Base-by-base conservation (phyloP, 2,888 invertebrate genomes). In the Monoplex corrugatus region DNA sequence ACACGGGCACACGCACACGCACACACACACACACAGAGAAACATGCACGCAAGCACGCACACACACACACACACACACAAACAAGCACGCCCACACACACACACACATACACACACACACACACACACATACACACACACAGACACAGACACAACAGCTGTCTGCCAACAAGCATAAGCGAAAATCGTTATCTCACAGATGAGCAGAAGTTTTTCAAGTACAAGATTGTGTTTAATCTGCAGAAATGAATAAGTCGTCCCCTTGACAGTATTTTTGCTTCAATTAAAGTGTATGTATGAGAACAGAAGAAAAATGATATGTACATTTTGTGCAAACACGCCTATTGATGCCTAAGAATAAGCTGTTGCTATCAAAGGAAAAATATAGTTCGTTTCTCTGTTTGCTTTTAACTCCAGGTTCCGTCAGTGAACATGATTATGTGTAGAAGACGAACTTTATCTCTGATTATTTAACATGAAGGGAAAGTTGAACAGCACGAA, bases 31-130 rank as follows among this genome's bases (percentile, higher is more conserved):
- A 23, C 68, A 68, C 68, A 68, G 28, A 68, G 28, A 19, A 3
- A n/a, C 83, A 44, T 45, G 28, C 83, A 44, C 83, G 28, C 44
- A 44, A 43, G 28, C 83, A 44, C 83, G 44, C 44, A 44, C 45
- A 83, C 83, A 44, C 83, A 83, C 83, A 44, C 83, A 83, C 44
- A 40, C 83, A 83, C 83, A 44, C 83, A 83, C 83, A 44, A 43
- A 44, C 83, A 44, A 43, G 44, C 83, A 44, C 83, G 44, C 83
- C 43, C 83, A 44, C 83, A 40, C 45, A 44, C 45, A 43, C 43
- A 44, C 45, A 83, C 45, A 44, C 45, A 28, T n/a, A n/a, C n/a
- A n/a, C n/a, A n/a, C n/a, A n/a, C n/a, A n/a, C n/a, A n/a, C n/a
- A n/a, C 13, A 8, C 44, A 84, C 32, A 43, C 28, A 84, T 23